phyloP scores from a whole-genome alignment of 2,797 vertebrate genomes.

The Semaprochilodus insignis region DNA sequence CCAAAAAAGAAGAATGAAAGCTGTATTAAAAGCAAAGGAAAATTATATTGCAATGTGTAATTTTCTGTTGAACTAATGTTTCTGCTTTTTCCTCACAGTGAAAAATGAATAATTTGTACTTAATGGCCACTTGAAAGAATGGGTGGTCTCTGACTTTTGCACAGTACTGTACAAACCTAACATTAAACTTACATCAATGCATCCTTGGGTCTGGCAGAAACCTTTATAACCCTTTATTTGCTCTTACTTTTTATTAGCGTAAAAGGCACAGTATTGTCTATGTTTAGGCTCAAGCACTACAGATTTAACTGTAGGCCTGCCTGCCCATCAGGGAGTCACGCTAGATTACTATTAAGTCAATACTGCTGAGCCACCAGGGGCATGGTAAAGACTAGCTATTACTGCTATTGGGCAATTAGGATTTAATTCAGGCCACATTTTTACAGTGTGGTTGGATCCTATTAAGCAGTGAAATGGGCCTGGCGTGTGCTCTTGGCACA shows the following conservation, averaged over 20 bases:
- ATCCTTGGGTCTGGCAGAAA: background rate
- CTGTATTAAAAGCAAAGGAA: no score
- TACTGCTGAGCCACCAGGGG: constrained; percentile 44
- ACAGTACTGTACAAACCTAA: no score
- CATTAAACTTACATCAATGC: no score
- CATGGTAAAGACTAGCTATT: constrained; percentile 15
- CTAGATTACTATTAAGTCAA: constrained; percentile 45
- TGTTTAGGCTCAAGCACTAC: background rate
- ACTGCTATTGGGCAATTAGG: constrained; percentile 41
- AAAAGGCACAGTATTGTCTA: background rate
- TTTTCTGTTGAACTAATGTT: no score
- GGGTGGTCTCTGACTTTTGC: no score
- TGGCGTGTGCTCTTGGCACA: constrained; percentile 36
- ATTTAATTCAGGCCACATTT: constrained; percentile 50
- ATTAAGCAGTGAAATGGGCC: constrained; percentile 40
- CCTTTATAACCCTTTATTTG: background rate
- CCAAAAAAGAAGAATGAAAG: no score
- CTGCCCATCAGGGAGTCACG: constrained; percentile 26
- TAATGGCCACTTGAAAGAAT: no score
- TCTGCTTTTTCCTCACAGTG: no score
- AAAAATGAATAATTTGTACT: no score
- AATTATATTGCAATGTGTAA: no score
- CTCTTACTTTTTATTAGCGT: background rate
- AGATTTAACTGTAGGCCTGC: constrained; percentile 15
- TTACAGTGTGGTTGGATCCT: constrained; percentile 38